Evolutionary conservation across 2,113 vertebrate genomes (phyloP).

Genomic region (Danio rerio): GRCz12tu NC_133184.1:22619501-22620000

Average conservation of each 20-base stretch:
- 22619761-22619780: conserved; percentile 19
- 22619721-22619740: conserved; percentile 28
- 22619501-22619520: too few relatives aligned
- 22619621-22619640: conserved; percentile 61
- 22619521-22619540: too few relatives aligned
- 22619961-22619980: not conserved
- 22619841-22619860: conserved; percentile 19
- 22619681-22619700: conserved; percentile 38
- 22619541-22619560: too few relatives aligned
- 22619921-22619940: not conserved
- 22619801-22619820: conserved; percentile 23
- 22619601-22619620: too few relatives aligned
- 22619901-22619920: conserved; percentile 1
- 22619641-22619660: conserved; percentile 23
- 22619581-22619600: too few relatives aligned
- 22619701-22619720: conserved; percentile 34
- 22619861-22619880: conserved; percentile 26
- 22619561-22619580: too few relatives aligned
- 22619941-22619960: conserved; percentile 9
- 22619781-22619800: conserved; percentile 38
- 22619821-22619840: conserved; percentile 21
- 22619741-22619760: conserved; percentile 12
- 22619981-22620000: not conserved
- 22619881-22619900: not conserved
- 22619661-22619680: conserved; percentile 31